Evolutionary conservation across 2,888 invertebrate species (phyloP), one percentile per base, ranked within the genome.

Genomic region (Emmelina monodactyla): DNA sequence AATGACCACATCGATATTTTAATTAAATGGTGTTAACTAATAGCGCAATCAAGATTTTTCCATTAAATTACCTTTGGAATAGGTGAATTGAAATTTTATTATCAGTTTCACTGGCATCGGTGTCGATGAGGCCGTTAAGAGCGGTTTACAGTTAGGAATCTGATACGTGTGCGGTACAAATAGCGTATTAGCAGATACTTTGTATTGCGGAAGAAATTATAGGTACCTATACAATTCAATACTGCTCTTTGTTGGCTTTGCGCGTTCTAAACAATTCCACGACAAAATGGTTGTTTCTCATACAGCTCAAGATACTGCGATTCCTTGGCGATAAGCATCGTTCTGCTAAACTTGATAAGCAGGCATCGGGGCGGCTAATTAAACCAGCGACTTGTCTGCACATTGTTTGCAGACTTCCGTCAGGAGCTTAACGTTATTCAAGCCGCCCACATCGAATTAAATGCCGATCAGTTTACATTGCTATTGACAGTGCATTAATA

Each of bases 71-170:
- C 42, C 38, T 35, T 43, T 43, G 47, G 50, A 55, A 58, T 53
- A 44, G 51, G 49, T 55, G 58, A 58, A 67, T 63, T 66, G 65
- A 62, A 62, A 67, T 68, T 69, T 68, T 67, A 71, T 61, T 58
- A 58, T 59, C 47, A 47, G 56, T 50, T 47, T 50, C 39, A 38
- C 40, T 43, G 44, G 52, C 55, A 61, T 63, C 53, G 57, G 55
- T 67, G 58, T 61, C 59, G 58, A 51, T 42, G 53, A 25, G 28
- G 41, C 47, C 43, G 52, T 58, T 51, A 58, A 55, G 47, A 48
- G 52, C 51, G 44, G 47, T 47, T 55, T 65, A 71, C 69, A 69
- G 72, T 73, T 75, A 73, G 70, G 66, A 71, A 72, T 71, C 66
- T 62, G 53, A 61, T 52, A 55, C 51, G 50, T 25, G n/a, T 25